These are phyloP conservation scores for Scolopax rusticola DNA, from an alignment of 2,797 vertebrate species.

Conservation along the genomic window DNA sequence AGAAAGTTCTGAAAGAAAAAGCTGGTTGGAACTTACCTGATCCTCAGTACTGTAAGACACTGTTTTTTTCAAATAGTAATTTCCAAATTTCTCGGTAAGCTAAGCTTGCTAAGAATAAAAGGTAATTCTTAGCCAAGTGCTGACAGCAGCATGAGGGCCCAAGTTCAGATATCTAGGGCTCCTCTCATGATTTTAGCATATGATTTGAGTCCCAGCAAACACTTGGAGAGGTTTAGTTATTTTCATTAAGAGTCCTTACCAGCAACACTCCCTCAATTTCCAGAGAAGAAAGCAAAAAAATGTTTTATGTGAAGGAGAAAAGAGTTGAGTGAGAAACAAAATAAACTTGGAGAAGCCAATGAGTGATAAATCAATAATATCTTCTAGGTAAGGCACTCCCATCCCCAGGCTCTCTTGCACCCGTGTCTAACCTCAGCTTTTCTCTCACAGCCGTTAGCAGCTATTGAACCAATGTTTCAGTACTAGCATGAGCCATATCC, in stretches of 20 bases:
- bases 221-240: background rate
- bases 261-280: background rate
- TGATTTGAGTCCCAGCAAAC: background rate
- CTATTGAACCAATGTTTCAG: background rate
- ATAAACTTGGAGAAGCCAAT: background rate
- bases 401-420: background rate
- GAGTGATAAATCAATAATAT: background rate
- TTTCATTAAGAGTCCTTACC: background rate
- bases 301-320: background rate
- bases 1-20: background rate
- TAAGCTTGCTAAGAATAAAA: background rate
- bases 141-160: background rate
- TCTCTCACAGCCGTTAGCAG: background rate
- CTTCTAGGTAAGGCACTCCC: background rate
- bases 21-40: background rate
- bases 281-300: background rate
- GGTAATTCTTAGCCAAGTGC: background rate
- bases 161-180: background rate
- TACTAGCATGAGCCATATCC: background rate
- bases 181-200: background rate
- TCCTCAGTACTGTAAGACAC: background rate
- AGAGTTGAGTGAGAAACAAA: background rate
- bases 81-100: background rate
- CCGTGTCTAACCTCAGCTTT: background rate
- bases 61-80: background rate